phyloP scores from a whole-genome alignment of 1,140 invertebrate species.

The Apis laboriosa region DNA sequence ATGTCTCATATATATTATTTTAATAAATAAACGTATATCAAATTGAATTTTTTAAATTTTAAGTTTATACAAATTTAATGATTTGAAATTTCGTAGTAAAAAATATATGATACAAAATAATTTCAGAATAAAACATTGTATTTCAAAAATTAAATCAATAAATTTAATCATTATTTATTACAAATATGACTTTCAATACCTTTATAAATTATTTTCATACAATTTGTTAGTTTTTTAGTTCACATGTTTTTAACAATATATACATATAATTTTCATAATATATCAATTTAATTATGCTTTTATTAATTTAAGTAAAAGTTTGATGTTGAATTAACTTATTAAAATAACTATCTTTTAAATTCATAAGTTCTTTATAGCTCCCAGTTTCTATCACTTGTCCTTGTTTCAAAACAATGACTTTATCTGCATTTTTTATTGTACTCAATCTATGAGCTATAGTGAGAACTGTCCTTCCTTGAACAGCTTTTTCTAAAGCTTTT shows the following conservation, averaged over 20 bases:
- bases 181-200: constrained; percentile 30
- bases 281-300: background rate
- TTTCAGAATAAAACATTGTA: constrained; percentile 40
- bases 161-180: constrained; percentile 52
- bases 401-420: constrained; percentile 93
- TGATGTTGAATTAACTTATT: constrained; percentile 86
- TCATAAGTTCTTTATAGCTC: constrained; percentile 87
- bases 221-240: background rate
- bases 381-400: constrained; percentile 93
- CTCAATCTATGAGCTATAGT: constrained; percentile 96
- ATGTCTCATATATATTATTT: constrained; percentile 7
- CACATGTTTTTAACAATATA: background rate
- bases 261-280: background rate
- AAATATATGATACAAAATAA: background rate
- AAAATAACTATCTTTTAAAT: constrained; percentile 83
- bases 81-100: constrained; percentile 1
- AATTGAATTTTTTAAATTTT: background rate
- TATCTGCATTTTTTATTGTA: constrained; percentile 94
- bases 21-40: background rate
- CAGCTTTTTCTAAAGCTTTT: constrained; percentile 90
- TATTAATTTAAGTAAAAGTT: constrained; percentile 77
- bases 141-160: constrained; percentile 42
- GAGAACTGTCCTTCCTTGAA: constrained; percentile 92
- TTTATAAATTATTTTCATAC: background rate
- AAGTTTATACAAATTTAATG: constrained; percentile 13